Percentiles rank a stretch among this genome's conserved stretches.
Conservation (phyloP, 2,113 vertebrate genomes). For the Crotalus tigris region DNA sequence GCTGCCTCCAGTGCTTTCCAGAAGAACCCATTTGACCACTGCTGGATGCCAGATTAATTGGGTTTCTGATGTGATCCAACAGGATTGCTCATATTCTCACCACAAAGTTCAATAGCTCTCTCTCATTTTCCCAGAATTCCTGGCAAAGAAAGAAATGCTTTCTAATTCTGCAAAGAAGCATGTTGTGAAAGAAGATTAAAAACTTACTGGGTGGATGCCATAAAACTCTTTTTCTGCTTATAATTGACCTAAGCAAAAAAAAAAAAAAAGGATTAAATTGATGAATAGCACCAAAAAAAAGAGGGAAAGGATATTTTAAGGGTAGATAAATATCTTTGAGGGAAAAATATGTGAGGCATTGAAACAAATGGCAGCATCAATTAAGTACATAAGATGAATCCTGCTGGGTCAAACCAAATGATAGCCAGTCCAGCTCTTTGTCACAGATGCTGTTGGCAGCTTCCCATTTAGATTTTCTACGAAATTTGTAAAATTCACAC, state of each 20-base stretch:
- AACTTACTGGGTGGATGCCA: not conserved
- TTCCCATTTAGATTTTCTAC: not conserved
- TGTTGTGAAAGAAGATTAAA: not conserved
- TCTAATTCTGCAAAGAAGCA: not conserved
- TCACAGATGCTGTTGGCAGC: not conserved
- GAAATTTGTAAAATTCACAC: not conserved
- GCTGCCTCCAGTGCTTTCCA: not conserved
- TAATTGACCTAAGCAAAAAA: not conserved
- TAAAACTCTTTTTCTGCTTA: not conserved
- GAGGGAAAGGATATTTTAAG: not conserved
- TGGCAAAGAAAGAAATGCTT: not conserved
- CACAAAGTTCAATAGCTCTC: not conserved
- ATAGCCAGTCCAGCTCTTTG: not conserved
- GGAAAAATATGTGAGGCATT: not conserved
- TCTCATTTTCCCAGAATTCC: not conserved
- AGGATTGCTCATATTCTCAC: not conserved
- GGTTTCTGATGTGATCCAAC: not conserved
- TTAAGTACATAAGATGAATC: not conserved
- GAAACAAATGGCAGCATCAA: conserved; percentile 4
- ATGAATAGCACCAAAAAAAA: not conserved
- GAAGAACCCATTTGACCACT: not conserved
- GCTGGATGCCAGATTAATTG: not conserved
- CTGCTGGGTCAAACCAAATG: not conserved
- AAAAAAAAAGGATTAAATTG: not conserved
- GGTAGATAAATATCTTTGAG: not conserved